Evolutionary conservation across 2,888 invertebrate genomes (phyloP).

Genomic region (Lasioglossum morio): DNA sequence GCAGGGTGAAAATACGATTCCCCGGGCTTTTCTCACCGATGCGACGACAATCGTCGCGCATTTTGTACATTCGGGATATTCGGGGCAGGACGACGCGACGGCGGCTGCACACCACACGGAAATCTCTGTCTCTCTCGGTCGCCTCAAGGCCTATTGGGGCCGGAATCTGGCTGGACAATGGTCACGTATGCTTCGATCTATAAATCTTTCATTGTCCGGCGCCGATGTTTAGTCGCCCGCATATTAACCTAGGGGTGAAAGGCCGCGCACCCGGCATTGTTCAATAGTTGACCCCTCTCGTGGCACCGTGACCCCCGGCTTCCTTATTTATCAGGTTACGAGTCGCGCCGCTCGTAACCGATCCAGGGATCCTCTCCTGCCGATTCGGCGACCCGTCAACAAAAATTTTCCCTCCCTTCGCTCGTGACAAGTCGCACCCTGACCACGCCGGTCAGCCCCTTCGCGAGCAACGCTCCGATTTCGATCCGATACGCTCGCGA

Average conservation of each 20-base stretch:
- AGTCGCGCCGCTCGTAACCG: conserved; percentile 63
- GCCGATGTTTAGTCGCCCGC: conserved; percentile 84
- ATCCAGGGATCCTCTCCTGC: conserved; percentile 46
- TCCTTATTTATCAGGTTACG: conserved; percentile 83
- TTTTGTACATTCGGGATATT: conserved; percentile 31
- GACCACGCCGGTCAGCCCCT: not conserved
- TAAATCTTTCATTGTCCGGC: conserved; percentile 84
- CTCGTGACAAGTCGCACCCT: conserved; percentile 1
- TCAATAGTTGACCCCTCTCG: conserved; percentile 80
- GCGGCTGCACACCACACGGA: conserved; percentile 59
- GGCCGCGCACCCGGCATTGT: conserved; percentile 80
- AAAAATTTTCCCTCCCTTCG: not conserved
- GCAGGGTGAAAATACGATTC: conserved; percentile 60
- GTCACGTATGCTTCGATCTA: conserved; percentile 78
- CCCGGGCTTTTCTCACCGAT: conserved; percentile 51
- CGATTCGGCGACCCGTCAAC: conserved; percentile 17
- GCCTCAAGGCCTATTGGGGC: conserved; percentile 1
- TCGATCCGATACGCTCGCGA: conserved; percentile 1
- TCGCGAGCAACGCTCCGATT: not conserved
- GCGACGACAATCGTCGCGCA: conserved; percentile 50
- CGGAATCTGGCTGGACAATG: conserved; percentile 73
- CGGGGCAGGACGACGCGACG: conserved; percentile 54
- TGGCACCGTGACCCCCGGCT: conserved; percentile 78
- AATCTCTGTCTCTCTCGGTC: conserved; percentile 42
- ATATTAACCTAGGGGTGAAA: conserved; percentile 84